A percentile compares a stretch with the other conserved stretches of the same genome.
Evolutionary conservation across 2,888 invertebrate genomes (phyloP).

Genomic region (Drosophila macrospina): DNA sequence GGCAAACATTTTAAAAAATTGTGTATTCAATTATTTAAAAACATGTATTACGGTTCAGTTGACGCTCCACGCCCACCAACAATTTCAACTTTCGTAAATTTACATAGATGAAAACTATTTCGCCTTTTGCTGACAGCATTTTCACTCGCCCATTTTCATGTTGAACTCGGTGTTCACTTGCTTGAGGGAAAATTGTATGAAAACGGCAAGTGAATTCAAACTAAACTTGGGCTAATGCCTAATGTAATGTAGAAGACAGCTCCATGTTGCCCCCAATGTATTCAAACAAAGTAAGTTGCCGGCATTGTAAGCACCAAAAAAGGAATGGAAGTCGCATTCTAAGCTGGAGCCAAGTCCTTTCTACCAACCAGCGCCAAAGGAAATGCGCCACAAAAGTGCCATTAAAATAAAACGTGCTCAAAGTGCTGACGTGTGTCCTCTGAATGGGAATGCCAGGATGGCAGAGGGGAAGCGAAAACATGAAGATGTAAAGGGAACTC

Average conservation of each 20-base stretch:
- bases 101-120: slow-evolving; percentile 24
- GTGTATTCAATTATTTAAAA: background rate
- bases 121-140: slow-evolving; percentile 1
- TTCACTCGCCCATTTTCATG: background rate
- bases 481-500: slow-evolving; percentile 13
- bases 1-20: background rate
- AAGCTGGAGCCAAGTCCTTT: slow-evolving; percentile 24
- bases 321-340: slow-evolving; percentile 18
- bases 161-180: slow-evolving; percentile 2
- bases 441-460: background rate
- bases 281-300: slow-evolving; percentile 11
- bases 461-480: slow-evolving; percentile 3
- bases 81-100: slow-evolving; percentile 14
- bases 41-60: slow-evolving; percentile 1
- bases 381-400: slow-evolving; percentile 72
- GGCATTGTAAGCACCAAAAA: slow-evolving; percentile 11
- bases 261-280: background rate
- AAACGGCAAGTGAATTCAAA: slow-evolving; percentile 14
- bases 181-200: slow-evolving; percentile 14
- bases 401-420: slow-evolving; percentile 78
- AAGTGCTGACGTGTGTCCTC: slow-evolving; percentile 58
- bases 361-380: slow-evolving; percentile 22
- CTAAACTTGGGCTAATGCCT: slow-evolving; percentile 4
- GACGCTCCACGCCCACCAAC: background rate
- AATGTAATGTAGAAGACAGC: slow-evolving; percentile 2